A percentile compares a stretch with the other conserved stretches of the same genome.
phyloP scores from a whole-genome alignment of 2,113 vertebrate genomes.

The Scatophagus argus region DNA sequence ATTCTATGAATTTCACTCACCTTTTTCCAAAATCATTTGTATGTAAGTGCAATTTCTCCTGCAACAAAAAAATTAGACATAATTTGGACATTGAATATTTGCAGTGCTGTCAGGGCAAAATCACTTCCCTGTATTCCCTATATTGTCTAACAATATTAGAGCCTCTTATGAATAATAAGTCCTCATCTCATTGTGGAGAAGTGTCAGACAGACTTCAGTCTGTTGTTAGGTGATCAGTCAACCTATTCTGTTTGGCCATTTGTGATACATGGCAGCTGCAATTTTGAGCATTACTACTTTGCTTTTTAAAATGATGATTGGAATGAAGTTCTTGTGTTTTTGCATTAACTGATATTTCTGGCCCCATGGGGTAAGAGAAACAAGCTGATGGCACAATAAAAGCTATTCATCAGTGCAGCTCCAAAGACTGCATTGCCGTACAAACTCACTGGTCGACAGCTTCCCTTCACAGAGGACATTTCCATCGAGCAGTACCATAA shows the following conservation, averaged over 20 bases:
- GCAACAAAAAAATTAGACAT: too few relatives aligned
- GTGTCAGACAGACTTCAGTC: not conserved
- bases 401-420: not conserved
- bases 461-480: constrained; percentile 16
- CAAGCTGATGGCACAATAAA: too few relatives aligned
- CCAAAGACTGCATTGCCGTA: not conserved
- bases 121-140: too few relatives aligned
- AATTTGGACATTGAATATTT: not conserved
- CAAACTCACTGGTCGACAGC: not conserved
- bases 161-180: not conserved
- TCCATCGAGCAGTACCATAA: constrained; percentile 14
- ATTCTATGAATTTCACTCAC: not conserved
- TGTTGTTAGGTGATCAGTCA: not conserved
- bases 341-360: too few relatives aligned
- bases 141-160: not conserved
- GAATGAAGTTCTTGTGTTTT: too few relatives aligned
- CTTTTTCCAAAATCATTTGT: not conserved
- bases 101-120: too few relatives aligned
- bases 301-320: too few relatives aligned
- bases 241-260: too few relatives aligned
- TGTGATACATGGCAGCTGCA: too few relatives aligned
- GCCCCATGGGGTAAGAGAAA: too few relatives aligned
- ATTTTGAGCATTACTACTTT: too few relatives aligned
- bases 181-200: not conserved
- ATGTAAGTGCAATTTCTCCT: not conserved